Evolutionary conservation across 2,888 invertebrate genomes (phyloP), one percentile per base, ranked within the genome.

Genomic region (Xestobium rufovillosum): DNA sequence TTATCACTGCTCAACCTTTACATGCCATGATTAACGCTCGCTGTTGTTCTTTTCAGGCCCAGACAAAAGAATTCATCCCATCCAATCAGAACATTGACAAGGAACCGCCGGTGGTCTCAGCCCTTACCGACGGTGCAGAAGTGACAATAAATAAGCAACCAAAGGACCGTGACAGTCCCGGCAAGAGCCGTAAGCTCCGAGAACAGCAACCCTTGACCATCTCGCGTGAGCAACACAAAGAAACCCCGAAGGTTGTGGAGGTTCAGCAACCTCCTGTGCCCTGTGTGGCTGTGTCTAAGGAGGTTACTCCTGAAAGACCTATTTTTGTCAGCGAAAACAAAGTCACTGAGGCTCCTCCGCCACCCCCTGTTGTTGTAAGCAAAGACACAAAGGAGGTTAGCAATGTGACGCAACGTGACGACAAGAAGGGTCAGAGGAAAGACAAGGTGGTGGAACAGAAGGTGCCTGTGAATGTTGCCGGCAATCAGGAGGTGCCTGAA

Each of bases 101-200:
- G 59, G 66, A 66, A 47, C 53, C 58, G 53, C 81, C 81, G 28
- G 72, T 81, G 46, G 81, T 81, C 37, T 81, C 81, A 43, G 81
- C 81, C 44, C 78, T 77, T 66, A 74, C 78, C 38, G 78, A 80
- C 56, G 77, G 76, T 51, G 78, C 77, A 53, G 76, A 76, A 60
- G 73, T 76, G 60, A 75, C 74, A 61, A 53, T 65, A 46, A 71
- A 72, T 58, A 60, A 60, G 40, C 50, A 50, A 36, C 48, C 54
- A 10, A 62, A 62, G 45, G 65, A 63, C 34, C 56, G 61, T 31
- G 66, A 66, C 31, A 66, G 66, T 52, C 66, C 66, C 3, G 57
- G 54, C 11, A 65, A 63, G 42, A 53, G 54, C n/a, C 53, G 60
- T 31, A 61, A 62, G 42, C 55, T 53, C 35, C 42, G 50, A 28